phyloP scores from a whole-genome alignment of 1,140 invertebrate genomes.

The Listronotus bonariensis region DNA sequence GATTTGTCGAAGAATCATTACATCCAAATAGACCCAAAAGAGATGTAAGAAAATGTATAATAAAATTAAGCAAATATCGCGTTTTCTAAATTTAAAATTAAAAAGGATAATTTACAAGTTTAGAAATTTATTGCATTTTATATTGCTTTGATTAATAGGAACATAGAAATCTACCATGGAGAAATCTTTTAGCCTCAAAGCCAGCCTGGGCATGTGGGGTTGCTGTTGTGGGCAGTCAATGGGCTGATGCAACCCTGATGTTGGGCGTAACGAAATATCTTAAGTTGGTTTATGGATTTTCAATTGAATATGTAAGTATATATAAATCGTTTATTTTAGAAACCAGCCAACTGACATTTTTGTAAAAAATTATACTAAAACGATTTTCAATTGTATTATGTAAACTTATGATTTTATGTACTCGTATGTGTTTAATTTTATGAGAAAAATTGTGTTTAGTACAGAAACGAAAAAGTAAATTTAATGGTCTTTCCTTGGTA shows the following conservation, averaged over 20 bases:
- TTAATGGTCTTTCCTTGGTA: no score
- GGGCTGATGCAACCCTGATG: slow-evolving; percentile 64
- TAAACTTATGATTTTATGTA: no score
- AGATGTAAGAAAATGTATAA: slow-evolving; percentile 44
- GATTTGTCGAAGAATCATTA: slow-evolving; percentile 67
- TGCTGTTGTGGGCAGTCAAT: slow-evolving; percentile 65
- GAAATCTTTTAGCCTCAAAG: slow-evolving; percentile 61
- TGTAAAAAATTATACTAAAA: no score
- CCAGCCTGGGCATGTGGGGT: slow-evolving; percentile 65
- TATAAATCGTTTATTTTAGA: no score
- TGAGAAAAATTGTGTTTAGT: no score
- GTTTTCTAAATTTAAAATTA: no score
- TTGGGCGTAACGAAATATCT: slow-evolving; percentile 65
- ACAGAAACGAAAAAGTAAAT: no score
- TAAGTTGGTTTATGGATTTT: slow-evolving; percentile 65
- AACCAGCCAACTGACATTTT: no score
- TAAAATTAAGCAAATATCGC: no score
- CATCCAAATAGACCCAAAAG: slow-evolving; percentile 52
- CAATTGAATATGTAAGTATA: slow-evolving; percentile 62
- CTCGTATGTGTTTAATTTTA: no score
- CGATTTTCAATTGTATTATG: no score
- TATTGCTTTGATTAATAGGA: slow-evolving; percentile 45
- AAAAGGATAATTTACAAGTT: neutral
- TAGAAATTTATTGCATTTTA: no score
- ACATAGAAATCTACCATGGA: slow-evolving; percentile 60